Conservation (phyloP, 2,113 vertebrate genomes). For the Plecturocebus donacophilus region DNA sequence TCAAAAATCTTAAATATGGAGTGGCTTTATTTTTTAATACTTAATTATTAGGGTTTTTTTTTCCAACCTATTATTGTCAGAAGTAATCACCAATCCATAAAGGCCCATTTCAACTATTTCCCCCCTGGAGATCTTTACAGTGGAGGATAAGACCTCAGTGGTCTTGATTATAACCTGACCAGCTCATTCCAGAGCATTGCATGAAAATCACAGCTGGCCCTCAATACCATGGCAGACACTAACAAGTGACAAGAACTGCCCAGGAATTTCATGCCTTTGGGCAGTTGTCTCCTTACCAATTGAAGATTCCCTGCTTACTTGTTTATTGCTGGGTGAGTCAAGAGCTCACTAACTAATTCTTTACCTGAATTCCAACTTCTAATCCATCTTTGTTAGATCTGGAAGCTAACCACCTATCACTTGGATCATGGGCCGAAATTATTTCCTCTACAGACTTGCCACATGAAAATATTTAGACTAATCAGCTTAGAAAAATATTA, state of each 20-base stretch:
- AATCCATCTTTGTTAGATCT: not conserved
- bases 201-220: not conserved
- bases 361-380: not conserved
- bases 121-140: not conserved
- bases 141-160: not conserved
- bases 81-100: not conserved
- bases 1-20: not conserved
- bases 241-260: not conserved
- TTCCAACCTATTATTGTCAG: not conserved
- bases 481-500: not conserved
- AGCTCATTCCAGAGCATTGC: not conserved
- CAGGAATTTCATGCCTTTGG: not conserved
- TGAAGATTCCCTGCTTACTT: not conserved
- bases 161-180: not conserved
- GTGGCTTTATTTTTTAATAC: not conserved
- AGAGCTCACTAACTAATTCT: not conserved
- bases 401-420: not conserved
- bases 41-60: not conserved
- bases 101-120: not conserved
- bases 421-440: not conserved
- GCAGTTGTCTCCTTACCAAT: not conserved
- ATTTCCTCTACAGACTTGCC: not conserved
- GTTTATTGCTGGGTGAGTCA: not conserved
- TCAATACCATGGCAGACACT: not conserved
- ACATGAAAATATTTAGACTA: not conserved